These are phyloP conservation scores for Wasmannia auropunctata DNA, from an alignment of 1,140 invertebrate genomes.

Conservation along the genomic window DNA sequence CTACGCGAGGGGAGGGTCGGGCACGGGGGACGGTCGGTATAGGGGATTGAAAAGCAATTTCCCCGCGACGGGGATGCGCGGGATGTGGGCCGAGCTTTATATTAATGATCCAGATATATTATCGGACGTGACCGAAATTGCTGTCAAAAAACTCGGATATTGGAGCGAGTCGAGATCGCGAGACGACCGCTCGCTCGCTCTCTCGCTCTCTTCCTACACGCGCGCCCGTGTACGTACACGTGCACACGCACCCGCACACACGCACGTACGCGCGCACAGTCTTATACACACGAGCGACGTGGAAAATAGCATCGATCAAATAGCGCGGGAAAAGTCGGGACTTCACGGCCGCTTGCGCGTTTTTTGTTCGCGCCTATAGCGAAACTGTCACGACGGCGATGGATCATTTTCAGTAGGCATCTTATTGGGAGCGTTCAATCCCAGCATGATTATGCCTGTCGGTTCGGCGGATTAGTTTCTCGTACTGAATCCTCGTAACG, in stretches of 20 bases:
- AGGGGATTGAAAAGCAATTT: conserved; percentile 86
- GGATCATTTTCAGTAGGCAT: conserved; percentile 45
- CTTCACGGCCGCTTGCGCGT: conserved; percentile 48
- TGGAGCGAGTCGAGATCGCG: conserved; percentile 85
- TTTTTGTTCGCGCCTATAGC: conserved; percentile 50
- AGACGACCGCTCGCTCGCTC: conserved; percentile 76
- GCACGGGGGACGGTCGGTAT: conserved; percentile 60
- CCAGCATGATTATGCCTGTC: conserved; percentile 15
- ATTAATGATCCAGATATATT: conserved; percentile 87
- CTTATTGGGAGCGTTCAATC: conserved; percentile 19
- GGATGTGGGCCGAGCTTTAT: conserved; percentile 83
- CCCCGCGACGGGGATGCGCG: conserved; percentile 82
- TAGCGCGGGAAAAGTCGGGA: conserved; percentile 64
- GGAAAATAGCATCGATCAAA: conserved; percentile 63
- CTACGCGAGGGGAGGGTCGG: conserved; percentile 58
- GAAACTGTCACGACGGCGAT: conserved; percentile 45
- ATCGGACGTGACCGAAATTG: conserved; percentile 86
- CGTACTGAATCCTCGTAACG: neutral
- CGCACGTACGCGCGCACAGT: neutral
- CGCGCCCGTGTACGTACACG: neutral
- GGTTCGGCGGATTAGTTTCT: neutral
- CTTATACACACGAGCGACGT: neutral
- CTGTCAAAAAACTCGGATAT: conserved; percentile 86
- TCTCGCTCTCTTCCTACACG: conserved; percentile 47
- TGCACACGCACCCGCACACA: neutral